Evolutionary conservation across 1,140 invertebrate genomes (phyloP).

Genomic region (Mizuhopecten yessoensis): DNA sequence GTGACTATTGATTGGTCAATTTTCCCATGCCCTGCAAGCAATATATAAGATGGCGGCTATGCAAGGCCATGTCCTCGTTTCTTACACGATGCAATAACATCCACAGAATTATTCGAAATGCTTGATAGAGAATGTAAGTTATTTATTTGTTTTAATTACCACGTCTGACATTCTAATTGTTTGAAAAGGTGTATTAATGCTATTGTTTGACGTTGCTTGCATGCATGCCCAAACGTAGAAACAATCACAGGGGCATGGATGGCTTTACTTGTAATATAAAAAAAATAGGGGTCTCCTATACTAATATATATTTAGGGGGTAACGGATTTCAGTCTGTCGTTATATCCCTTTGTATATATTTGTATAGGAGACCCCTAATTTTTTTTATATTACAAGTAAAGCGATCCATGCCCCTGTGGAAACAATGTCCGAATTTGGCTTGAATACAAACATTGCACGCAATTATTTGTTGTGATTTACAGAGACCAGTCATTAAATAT

Average conservation of each 20-base stretch:
- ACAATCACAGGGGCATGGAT: no score
- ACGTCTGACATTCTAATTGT: background rate
- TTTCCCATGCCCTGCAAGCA: background rate
- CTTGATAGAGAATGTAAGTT: background rate
- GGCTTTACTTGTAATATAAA: no score
- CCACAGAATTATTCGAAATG: background rate
- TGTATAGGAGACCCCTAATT: no score
- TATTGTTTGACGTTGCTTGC: background rate
- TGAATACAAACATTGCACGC: no score
- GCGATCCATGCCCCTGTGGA: no score
- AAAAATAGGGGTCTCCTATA: no score
- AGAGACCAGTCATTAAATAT: no score
- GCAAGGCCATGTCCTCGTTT: constrained; percentile 12
- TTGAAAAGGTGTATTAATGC: background rate
- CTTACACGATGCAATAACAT: background rate
- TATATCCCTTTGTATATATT: no score
- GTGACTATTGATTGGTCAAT: background rate
- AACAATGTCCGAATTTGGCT: background rate
- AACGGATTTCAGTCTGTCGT: no score
- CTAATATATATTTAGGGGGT: no score
- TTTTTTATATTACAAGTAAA: no score
- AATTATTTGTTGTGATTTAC: no score
- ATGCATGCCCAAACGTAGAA: background rate
- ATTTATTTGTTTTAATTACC: background rate
- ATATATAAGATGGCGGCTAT: background rate